A percentile compares a stretch with the other conserved stretches of the same genome.
phyloP scores from a whole-genome alignment of 2,113 vertebrate genomes.

The rabbit (Oryctolagus cuniculus) region DNA sequence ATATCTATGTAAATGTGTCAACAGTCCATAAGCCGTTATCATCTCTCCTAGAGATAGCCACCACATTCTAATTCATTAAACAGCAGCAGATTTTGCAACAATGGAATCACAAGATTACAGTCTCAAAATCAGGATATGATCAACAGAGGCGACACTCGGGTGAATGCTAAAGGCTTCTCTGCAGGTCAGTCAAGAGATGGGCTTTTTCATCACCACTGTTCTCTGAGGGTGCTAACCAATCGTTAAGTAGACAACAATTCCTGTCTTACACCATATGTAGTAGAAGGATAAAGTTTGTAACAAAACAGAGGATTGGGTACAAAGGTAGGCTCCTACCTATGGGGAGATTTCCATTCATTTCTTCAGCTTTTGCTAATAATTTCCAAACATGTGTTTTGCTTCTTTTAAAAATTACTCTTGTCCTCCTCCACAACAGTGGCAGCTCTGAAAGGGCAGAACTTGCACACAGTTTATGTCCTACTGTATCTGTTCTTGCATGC shows the following conservation, averaged over 20 bases:
- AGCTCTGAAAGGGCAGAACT: neutral
- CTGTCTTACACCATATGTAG: neutral
- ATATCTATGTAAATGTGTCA: neutral
- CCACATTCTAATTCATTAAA: neutral
- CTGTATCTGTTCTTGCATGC: neutral
- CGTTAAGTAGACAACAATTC: neutral
- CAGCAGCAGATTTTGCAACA: neutral
- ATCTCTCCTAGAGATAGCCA: neutral
- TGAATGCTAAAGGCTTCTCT: neutral
- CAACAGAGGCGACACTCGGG: neutral
- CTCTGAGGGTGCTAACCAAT: neutral
- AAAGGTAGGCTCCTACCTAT: neutral
- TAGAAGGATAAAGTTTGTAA: neutral
- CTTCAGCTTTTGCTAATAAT: neutral
- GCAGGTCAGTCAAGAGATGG: neutral
- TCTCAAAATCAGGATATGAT: neutral
- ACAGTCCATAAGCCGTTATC: neutral
- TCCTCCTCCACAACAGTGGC: neutral
- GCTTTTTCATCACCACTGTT: neutral
- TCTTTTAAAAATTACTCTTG: neutral
- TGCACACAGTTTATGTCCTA: neutral
- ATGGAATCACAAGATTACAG: neutral
- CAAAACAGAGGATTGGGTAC: neutral
- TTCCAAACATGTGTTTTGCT: neutral
- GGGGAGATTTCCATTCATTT: neutral